Percentiles rank a stretch among this genome's conserved stretches.
phyloP scores from a whole-genome alignment of 2,797 vertebrate genomes.

The Spea hammondii region DNA sequence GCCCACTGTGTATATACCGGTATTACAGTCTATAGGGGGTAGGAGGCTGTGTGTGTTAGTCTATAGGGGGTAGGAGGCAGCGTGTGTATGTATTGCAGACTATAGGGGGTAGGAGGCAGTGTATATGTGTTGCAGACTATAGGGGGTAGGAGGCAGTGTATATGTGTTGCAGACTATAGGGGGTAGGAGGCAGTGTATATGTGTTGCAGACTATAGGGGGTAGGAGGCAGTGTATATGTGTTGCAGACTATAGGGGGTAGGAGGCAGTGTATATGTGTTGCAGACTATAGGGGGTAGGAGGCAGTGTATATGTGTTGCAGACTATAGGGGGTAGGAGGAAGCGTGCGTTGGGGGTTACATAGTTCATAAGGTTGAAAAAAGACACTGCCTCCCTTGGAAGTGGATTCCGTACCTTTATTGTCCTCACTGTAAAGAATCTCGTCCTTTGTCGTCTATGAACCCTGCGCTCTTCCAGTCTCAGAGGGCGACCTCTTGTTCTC shows the following conservation, averaged over 20 bases:
- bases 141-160: too few relatives aligned
- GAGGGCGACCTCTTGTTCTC: too few relatives aligned
- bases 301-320: not conserved
- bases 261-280: not conserved
- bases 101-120: not conserved
- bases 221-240: not conserved
- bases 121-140: not conserved
- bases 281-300: not conserved
- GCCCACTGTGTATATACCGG: too few relatives aligned
- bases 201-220: not conserved
- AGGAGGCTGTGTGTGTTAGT: not conserved
- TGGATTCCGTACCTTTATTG: too few relatives aligned
- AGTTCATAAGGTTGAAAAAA: too few relatives aligned
- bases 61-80: not conserved
- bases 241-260: not conserved
- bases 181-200: not conserved
- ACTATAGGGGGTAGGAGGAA: not conserved
- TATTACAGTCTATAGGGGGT: not conserved
- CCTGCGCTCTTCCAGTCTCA: too few relatives aligned
- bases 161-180: too few relatives aligned
- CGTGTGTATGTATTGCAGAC: not conserved
- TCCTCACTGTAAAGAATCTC: too few relatives aligned
- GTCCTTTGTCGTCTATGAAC: too few relatives aligned
- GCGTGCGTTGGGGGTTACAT: too few relatives aligned
- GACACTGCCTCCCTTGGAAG: too few relatives aligned